phyloP scores from a whole-genome alignment of 1,140 invertebrate species.

The Gryon sp. region DNA sequence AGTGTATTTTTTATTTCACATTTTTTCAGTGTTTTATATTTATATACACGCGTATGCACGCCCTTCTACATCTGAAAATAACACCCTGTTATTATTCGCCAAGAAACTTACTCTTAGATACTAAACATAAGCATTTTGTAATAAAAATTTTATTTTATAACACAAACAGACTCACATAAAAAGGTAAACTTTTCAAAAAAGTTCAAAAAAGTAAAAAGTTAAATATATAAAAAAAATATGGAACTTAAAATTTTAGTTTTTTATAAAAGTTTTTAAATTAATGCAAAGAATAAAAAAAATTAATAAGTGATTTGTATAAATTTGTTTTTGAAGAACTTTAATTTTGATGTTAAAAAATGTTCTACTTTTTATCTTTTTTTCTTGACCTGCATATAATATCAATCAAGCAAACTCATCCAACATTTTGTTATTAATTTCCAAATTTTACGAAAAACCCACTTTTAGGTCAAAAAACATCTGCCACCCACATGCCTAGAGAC shows the following conservation, averaged over 20 bases:
- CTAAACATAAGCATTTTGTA: slow-evolving; percentile 19
- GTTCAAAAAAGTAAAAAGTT: not conserved
- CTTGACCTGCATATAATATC: no score
- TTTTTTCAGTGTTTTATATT: slow-evolving; percentile 56
- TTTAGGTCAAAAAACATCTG: slow-evolving; percentile 72
- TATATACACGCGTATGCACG: slow-evolving; percentile 42
- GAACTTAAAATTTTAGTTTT: no score
- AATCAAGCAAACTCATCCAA: no score
- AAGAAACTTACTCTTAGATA: slow-evolving; percentile 20
- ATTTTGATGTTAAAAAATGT: no score
- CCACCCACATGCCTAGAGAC: slow-evolving; percentile 74
- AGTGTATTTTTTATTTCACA: slow-evolving; percentile 54
- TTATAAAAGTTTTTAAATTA: no score
- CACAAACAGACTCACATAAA: slow-evolving; percentile 7
- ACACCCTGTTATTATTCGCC: slow-evolving; percentile 71
- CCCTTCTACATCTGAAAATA: slow-evolving; percentile 53
- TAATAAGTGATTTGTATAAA: no score
- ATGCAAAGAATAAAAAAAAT: no score
- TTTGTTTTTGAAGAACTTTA: no score
- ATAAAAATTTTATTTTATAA: slow-evolving; percentile 50
- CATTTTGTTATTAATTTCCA: slow-evolving; percentile 69
- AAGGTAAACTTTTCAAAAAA: no score
- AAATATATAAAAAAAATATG: not conserved
- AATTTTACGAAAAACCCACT: slow-evolving; percentile 67
- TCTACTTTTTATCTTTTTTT: no score